These are phyloP conservation scores for Vollenhovia emeryi DNA, from an alignment of 1,140 invertebrate genomes.

Conservation along the genomic window DNA sequence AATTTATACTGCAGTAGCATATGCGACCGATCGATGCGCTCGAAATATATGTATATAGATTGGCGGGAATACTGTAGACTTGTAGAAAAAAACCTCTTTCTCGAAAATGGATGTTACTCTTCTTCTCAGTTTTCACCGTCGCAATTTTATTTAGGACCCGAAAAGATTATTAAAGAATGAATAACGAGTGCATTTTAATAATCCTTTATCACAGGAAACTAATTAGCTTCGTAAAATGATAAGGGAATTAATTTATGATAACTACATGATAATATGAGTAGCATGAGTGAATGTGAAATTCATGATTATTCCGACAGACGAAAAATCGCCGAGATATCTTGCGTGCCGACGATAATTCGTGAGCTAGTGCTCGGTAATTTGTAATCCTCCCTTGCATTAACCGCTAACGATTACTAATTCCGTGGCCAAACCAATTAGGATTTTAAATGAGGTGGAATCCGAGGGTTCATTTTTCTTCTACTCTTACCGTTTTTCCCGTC, in stretches of 20 bases:
- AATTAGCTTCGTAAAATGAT: constrained; percentile 21
- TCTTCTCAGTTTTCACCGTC: background rate
- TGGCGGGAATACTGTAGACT: background rate
- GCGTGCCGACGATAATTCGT: constrained; percentile 32
- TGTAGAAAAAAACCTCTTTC: background rate
- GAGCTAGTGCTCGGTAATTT: constrained; percentile 35
- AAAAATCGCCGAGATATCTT: constrained; percentile 43
- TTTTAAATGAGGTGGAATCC: constrained; percentile 32
- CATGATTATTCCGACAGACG: constrained; percentile 23
- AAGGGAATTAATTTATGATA: constrained; percentile 29
- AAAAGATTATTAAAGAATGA: background rate
- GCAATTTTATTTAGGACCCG: background rate
- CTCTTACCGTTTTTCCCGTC: background rate
- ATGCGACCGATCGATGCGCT: constrained; percentile 9
- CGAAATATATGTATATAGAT: constrained; percentile 2
- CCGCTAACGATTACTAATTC: constrained; percentile 49
- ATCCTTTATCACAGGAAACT: background rate
- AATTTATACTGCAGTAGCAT: constrained; percentile 20
- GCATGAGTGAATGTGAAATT: constrained; percentile 33
- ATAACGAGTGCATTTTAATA: background rate
- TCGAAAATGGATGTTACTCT: background rate
- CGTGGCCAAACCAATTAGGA: constrained; percentile 25
- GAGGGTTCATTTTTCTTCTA: background rate
- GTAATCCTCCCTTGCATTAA: constrained; percentile 38
- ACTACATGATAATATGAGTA: constrained; percentile 33